A percentile compares a stretch with the other conserved stretches of the same genome.
These are phyloP conservation scores for Ypsolopha sequella DNA, from an alignment of 2,888 invertebrate species.

Conservation along the genomic window DNA sequence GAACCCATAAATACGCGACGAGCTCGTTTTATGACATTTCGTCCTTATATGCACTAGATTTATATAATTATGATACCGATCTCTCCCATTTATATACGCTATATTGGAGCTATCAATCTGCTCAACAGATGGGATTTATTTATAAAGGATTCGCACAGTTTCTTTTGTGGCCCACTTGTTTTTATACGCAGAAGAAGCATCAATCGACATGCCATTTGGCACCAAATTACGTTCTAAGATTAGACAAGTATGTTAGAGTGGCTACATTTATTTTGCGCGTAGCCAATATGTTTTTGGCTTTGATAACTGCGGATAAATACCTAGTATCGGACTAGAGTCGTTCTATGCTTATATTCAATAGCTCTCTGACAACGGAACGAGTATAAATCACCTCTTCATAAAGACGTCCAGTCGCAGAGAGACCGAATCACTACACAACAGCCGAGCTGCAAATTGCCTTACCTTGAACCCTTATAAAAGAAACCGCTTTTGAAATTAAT, in stretches of 20 bases:
- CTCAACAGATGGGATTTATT: background rate
- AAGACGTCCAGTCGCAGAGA: slow-evolving; percentile 18
- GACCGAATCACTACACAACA: slow-evolving; percentile 12
- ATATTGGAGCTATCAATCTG: slow-evolving; percentile 7
- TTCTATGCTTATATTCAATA: background rate
- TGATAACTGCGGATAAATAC: background rate
- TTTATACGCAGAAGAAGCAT: slow-evolving; percentile 10
- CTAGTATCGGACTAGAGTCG: background rate
- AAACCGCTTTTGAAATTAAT: slow-evolving; percentile 6
- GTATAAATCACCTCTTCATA: slow-evolving; percentile 22
- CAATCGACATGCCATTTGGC: slow-evolving; percentile 37
- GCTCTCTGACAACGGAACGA: slow-evolving; percentile 4
- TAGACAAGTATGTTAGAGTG: slow-evolving; percentile 29
- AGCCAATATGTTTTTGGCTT: slow-evolving; percentile 14
- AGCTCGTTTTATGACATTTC: slow-evolving; percentile 16
- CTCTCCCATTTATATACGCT: slow-evolving; percentile 1
- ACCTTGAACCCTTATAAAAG: slow-evolving; percentile 9
- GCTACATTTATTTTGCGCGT: slow-evolving; percentile 26
- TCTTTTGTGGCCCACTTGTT: background rate
- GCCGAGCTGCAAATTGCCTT: slow-evolving; percentile 10
- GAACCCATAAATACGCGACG: slow-evolving; percentile 18
- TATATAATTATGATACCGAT: background rate
- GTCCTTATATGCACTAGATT: slow-evolving; percentile 1
- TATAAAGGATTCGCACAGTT: background rate
- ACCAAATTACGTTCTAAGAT: slow-evolving; percentile 34